These are phyloP conservation scores for Linepithema humile DNA, from an alignment of 1,140 invertebrate genomes.

Conservation along the genomic window DNA sequence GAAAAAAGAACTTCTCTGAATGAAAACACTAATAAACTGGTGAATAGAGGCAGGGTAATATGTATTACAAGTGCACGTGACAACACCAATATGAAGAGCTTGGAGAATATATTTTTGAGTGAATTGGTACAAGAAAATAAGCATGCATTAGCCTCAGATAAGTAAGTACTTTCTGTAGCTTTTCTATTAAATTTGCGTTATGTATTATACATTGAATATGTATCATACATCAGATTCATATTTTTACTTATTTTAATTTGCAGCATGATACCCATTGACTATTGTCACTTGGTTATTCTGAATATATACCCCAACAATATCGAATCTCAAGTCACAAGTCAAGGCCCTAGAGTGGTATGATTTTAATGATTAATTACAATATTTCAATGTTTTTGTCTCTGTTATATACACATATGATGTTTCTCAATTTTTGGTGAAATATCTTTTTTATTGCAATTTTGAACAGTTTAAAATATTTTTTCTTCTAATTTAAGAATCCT, in stretches of 20 bases:
- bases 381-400: neutral
- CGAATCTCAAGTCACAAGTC: conserved; percentile 90
- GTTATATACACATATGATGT: neutral
- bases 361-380: conserved; percentile 47
- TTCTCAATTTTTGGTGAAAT: conserved; percentile 45
- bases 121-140: conserved; percentile 93
- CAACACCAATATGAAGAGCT: conserved; percentile 91
- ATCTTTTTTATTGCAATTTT: conserved; percentile 50
- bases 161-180: conserved; percentile 80
- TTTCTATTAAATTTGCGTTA: conserved; percentile 21
- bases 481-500: neutral
- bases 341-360: conserved; percentile 87
- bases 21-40: conserved; percentile 85
- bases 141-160: conserved; percentile 86
- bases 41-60: conserved; percentile 93
- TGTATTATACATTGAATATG: too few relatives aligned
- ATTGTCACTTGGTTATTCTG: conserved; percentile 95
- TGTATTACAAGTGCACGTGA: conserved; percentile 94
- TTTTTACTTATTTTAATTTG: conserved; percentile 74
- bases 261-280: conserved; percentile 90
- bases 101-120: conserved; percentile 94
- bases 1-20: conserved; percentile 85
- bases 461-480: neutral
- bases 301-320: conserved; percentile 93
- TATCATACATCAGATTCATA: too few relatives aligned